These are phyloP conservation scores for Scaptomyza parva DNA, from an alignment of 2,888 invertebrate genomes.

Conservation along the genomic window DNA sequence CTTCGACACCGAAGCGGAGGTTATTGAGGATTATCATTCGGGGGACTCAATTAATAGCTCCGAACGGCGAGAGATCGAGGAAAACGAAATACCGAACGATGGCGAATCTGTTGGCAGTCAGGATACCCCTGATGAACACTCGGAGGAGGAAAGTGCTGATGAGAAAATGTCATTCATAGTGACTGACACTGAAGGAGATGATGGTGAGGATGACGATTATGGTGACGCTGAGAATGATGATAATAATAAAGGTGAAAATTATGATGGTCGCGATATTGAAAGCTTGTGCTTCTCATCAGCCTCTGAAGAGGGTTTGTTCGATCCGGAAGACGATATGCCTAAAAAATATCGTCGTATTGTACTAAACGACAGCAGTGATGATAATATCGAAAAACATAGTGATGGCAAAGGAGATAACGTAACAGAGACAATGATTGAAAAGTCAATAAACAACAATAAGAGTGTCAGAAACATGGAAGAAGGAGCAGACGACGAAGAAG, in stretches of 20 bases:
- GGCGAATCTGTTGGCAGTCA: constrained; percentile 86
- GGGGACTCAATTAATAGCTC: constrained; percentile 85
- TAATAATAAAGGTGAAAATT: too few relatives aligned
- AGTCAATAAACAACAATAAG: background rate
- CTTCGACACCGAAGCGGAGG: constrained; percentile 78
- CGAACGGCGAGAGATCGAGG: constrained; percentile 85
- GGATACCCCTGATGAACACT: constrained; percentile 84
- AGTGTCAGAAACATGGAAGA: background rate
- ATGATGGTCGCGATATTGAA: constrained; percentile 37
- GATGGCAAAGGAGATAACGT: background rate
- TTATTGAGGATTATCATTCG: constrained; percentile 72
- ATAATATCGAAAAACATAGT: background rate
- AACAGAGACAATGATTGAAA: background rate
- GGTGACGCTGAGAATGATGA: constrained; percentile 32
- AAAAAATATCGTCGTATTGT: constrained; percentile 57
- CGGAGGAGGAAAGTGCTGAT: constrained; percentile 84
- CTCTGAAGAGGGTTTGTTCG: constrained; percentile 28
- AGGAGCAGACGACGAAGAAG: background rate
- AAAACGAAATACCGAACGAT: constrained; percentile 86
- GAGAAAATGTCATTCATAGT: constrained; percentile 86
- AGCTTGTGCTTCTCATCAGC: constrained; percentile 48
- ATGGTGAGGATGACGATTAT: constrained; percentile 17
- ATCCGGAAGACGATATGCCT: background rate
- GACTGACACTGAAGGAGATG: constrained; percentile 73
- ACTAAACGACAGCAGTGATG: constrained; percentile 34